Base-by-base conservation (phyloP, 2,888 invertebrate species). In the Pteria penguin region DNA sequence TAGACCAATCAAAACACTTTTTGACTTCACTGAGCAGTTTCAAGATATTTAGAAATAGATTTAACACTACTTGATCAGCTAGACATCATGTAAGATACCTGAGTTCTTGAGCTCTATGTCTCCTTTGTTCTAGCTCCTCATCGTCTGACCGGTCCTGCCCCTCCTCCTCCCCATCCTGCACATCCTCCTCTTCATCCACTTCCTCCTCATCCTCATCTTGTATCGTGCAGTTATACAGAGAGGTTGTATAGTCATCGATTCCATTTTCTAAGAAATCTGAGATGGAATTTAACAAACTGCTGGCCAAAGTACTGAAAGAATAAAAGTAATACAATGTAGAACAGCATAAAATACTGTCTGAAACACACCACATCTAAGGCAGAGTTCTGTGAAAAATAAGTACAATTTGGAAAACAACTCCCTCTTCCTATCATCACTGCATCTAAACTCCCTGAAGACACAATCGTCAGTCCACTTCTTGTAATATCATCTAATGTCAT, bases 251-350 rank as follows among this genome's bases (percentile, higher is more conserved):
- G 73, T 92, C 91, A 82, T 93, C 92, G 86, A 91, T 93, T 83
- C 89, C 93, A 85, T 82, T 90, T 84, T 86, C 92, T 72, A 94
- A 90, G 83, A 93, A 93, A 81, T 93, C 93, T 22, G 93, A 93
- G 18, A 94, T 93, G 72, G 94, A 93, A 62, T 92, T 91, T 71
- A 94, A 90, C 89, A 94, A 92, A 61, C 93, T 93, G 79, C 92
- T 92, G 1, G 93, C 94, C 83, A 94, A 93, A 72, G 92, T 91
- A 82, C 94, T 94, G 87, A 4, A 90, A 89, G 83, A 29, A n/a
- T 27, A 26, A 36, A 5, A 52, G 32, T n/a, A 24, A 18, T 27
- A 11, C 29, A 24, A 11, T 1, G 1, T 24, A 18, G 63, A 14
- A 14, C 8, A 45, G 14, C 45, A 45, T 11, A 45, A 45, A 11